Evolutionary conservation across 53 echinoderm and acorn worm genomes (phyloP).

Genomic region (Mesocentrotus franciscanus): DNA sequence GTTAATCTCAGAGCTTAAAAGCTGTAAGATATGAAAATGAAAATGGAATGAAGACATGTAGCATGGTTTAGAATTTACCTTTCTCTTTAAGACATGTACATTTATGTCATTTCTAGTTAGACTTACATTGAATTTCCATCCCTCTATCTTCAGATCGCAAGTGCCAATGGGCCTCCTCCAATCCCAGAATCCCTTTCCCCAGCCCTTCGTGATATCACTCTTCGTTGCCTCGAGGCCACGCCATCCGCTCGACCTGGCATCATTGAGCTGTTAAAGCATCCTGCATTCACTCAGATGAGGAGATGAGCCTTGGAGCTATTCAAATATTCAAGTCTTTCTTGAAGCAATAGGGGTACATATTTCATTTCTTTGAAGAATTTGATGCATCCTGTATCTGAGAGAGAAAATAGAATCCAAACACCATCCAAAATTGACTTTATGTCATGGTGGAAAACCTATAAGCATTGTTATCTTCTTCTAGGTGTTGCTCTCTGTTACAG

Average conservation of each 20-base stretch:
- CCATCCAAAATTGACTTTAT: not conserved
- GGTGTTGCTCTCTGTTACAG: not conserved
- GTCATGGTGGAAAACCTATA: not conserved
- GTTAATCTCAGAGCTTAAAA: no score
- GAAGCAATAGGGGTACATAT: not conserved
- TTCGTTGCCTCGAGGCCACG: constrained; percentile 84
- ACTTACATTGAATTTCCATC: not conserved
- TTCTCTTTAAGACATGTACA: not conserved
- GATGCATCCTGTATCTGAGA: not conserved
- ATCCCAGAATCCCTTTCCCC: constrained; percentile 85
- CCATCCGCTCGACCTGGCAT: constrained; percentile 77
- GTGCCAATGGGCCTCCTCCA: constrained; percentile 88
- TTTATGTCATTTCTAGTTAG: not conserved
- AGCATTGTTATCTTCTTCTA: no score
- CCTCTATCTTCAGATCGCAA: constrained; percentile 81
- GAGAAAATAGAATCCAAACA: not conserved
- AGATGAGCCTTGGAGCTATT: not conserved
- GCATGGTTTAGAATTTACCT: not conserved
- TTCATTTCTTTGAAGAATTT: not conserved
- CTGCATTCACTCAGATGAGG: constrained; percentile 76
- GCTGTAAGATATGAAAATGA: not conserved
- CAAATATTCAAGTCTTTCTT: not conserved
- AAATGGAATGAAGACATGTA: not conserved
- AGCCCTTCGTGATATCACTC: constrained; percentile 77
- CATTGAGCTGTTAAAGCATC: constrained; percentile 83